phyloP scores from a whole-genome alignment of 37 sponge, comb jelly and placozoan genomes.

The Crambe crambe region DNA sequence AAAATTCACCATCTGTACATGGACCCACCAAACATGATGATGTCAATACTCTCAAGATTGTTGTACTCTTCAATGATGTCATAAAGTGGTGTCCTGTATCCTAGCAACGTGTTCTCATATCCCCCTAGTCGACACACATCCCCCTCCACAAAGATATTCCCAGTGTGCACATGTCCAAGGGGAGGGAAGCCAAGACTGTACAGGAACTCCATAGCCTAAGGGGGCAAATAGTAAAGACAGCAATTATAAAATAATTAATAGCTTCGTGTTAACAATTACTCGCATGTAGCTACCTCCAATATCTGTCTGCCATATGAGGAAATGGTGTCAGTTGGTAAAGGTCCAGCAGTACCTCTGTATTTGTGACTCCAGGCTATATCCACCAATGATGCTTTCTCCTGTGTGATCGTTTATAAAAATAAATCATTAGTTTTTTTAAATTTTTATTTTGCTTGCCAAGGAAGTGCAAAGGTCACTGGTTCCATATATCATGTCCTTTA shows the following conservation, averaged over 20 bases:
- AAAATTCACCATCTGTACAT: background rate
- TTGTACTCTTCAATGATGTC: background rate
- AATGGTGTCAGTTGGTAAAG: background rate
- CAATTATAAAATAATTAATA: too few relatives aligned
- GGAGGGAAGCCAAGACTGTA: constrained; percentile 19
- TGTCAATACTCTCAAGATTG: constrained; percentile 11
- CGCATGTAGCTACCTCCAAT: background rate
- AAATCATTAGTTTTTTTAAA: too few relatives aligned
- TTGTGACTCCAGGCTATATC: background rate
- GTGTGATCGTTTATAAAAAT: background rate
- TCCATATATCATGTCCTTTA: background rate
- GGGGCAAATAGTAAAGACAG: background rate
- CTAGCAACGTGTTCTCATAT: constrained; percentile 63
- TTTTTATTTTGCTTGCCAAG: background rate
- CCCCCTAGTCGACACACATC: constrained; percentile 47
- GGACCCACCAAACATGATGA: constrained; percentile 53
- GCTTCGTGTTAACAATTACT: background rate
- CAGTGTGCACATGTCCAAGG: constrained; percentile 55
- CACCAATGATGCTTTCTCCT: background rate
- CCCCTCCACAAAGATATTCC: constrained; percentile 59
- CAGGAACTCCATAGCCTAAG: background rate
- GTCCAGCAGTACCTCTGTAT: background rate
- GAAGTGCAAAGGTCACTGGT: background rate
- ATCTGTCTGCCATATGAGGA: background rate
- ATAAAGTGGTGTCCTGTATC: constrained; percentile 41